Conservation (phyloP, 2,797 vertebrate genomes). For the Meriones psammophilus region DNA sequence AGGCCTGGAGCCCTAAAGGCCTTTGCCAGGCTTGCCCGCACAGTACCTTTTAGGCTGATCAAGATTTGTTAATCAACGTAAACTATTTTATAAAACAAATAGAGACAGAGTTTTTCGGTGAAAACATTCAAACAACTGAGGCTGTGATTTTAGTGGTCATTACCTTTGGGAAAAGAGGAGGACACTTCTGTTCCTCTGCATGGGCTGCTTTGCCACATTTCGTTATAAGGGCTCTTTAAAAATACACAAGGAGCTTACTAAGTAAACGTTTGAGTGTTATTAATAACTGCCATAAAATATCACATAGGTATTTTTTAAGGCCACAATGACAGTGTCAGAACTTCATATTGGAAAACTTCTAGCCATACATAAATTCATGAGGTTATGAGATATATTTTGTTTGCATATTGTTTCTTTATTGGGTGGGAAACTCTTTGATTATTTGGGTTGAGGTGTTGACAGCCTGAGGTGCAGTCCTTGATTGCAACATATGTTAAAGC, state of each 20-base stretch:
- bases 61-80: conserved; percentile 41
- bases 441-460: conserved; percentile 70
- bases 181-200: background rate
- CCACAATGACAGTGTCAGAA: conserved; percentile 28
- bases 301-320: background rate
- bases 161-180: background rate
- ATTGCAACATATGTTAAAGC: conserved; percentile 68
- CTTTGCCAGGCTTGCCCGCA: too few relatives aligned
- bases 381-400: conserved; percentile 34
- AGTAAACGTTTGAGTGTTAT: conserved; percentile 14
- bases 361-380: conserved; percentile 31
- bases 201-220: background rate
- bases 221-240: background rate
- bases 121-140: background rate
- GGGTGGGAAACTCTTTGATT: conserved; percentile 67
- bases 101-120: background rate
- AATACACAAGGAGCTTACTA: conserved; percentile 3
- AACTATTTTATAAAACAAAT: conserved; percentile 44
- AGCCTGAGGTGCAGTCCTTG: conserved; percentile 40
- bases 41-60: conserved; percentile 24
- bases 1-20: too few relatives aligned
- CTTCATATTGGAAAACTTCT: conserved; percentile 22
- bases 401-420: conserved; percentile 74
- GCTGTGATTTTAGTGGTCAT: background rate
- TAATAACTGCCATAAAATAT: background rate